Percentiles rank a stretch among this genome's conserved stretches.
Conservation (phyloP, 2,113 vertebrate genomes). For the Pseudois nayaur region DNA sequence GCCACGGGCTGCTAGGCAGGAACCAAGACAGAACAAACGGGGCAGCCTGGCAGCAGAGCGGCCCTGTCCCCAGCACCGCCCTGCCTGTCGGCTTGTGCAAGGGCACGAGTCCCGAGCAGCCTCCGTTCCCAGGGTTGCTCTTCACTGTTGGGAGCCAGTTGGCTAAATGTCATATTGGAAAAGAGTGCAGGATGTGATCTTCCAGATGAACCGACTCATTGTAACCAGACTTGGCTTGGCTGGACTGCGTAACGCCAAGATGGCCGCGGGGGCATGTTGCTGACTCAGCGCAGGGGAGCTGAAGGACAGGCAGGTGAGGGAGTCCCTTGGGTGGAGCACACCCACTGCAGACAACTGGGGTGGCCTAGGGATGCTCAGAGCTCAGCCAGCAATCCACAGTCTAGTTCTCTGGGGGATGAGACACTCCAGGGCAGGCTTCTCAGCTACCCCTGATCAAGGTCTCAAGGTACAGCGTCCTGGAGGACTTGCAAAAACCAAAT, state of each 20-base stretch:
- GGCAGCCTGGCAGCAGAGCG: not conserved
- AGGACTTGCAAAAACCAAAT: not conserved
- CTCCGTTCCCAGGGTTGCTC: not conserved
- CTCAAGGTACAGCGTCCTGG: not conserved
- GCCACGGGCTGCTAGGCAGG: not conserved
- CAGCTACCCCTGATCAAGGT: not conserved
- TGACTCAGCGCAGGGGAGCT: conserved; percentile 27
- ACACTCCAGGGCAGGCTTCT: not conserved
- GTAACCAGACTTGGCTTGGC: conserved; percentile 46
- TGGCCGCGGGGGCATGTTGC: not conserved
- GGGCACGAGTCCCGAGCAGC: not conserved
- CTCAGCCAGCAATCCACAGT: not conserved
- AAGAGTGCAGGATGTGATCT: conserved; percentile 39
- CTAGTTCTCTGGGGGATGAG: not conserved
- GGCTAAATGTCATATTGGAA: conserved; percentile 33
- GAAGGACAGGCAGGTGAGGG: not conserved
- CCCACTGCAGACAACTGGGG: not conserved
- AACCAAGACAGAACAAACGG: not conserved
- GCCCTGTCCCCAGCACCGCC: rapidly evolving
- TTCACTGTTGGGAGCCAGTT: conserved; percentile 15
- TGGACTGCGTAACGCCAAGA: not conserved
- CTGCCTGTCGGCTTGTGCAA: not conserved
- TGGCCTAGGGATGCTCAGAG: not conserved
- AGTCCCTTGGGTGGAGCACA: not conserved
- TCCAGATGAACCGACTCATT: conserved; percentile 20